Evolutionary conservation across 2,113 vertebrate species (phyloP), one percentile per base, ranked within the genome.

Genomic region (Sylvia atricapilla): DNA sequence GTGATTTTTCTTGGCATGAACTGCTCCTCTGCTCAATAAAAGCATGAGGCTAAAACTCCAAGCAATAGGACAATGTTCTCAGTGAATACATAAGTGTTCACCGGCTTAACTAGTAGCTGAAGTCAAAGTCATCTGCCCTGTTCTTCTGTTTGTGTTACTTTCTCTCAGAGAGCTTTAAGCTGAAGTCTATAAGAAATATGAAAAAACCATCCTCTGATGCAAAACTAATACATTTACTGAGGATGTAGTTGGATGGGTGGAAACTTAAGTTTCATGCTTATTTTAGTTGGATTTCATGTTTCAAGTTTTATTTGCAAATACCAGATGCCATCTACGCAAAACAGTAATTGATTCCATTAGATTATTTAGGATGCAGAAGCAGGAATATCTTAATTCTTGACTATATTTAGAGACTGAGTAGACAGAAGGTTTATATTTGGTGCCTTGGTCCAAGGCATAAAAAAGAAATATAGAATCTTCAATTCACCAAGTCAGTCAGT

Each of bases 301-400:
- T 68, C 49, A 28, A 82, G 46, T 64, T 87, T 50, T 85, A 90
- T 95, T 95, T 95, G 82, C 59, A 93, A 95, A 96, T 86, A 94
- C 79, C 72, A 91, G 85, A 95, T 91, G 72, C 74, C 82, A 62
- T 87, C 87, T 85, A 73, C 10, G 8, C 85, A 93, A 95, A 94
- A 69, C 72, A 10, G 7, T 91, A 95, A 96, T 92, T 93, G 93
- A 90, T 95, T 94, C 60, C 43, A 87, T 80, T 90, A 90, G 85
- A 80, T 95, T 96, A 88, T 92, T 94, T 80, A 88, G 75, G 63
- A 87, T 84, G 85, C 59, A 86, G 89, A 84, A 89, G 31, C 53
- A 94, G 79, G 55, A 94, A 70, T 93, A 86, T 94, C 90, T 93
- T 94, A 83, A 91, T 69, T 91, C 72, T 88, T 91, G 55, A 35